Base-by-base conservation (phyloP, 2,888 invertebrate species). In the Argynnis bischoffii region DNA sequence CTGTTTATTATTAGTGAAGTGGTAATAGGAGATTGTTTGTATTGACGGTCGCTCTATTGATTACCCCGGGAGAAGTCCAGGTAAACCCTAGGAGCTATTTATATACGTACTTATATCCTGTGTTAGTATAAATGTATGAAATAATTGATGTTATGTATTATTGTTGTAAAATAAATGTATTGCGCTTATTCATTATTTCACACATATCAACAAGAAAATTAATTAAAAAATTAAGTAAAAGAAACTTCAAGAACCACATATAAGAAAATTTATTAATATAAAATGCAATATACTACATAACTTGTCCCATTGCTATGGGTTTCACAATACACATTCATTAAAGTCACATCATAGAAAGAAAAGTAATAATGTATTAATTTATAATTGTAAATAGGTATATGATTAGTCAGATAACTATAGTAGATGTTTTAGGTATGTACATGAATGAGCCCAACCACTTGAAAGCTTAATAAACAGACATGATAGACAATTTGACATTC, bases 181-280 rank as follows among this genome's bases (percentile, higher is more conserved):
- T 41, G 11, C 11, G 35, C 35, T 41, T 41, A 8, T 41, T 11
- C 35, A 41, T 41, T 41, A 11, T 41, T 41, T 41, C n/a, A n/a
- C n/a, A n/a, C n/a, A n/a, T n/a, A 41, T 41, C 8, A 41, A 11
- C 11, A 8, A 41, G 8, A 41, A 2, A 41, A 41, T 41, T 8
- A 2, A 8, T 8, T 35, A 8, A 11, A 35, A 41, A 41, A 11
- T 41, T 11, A 11, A 35, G 48, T 16, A 59, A 63, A 60, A 26
- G 48, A 70, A 71, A 69, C 67, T 21, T 55, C 61, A 51, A 67
- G 47, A 48, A 81, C 83, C 89, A 91, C 91, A 90, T 90, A 89
- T 89, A 89, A 91, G 89, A 90, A 90, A 88, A 80, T 90, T 84
- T 91, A 91, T 88, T 90, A 88, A 84, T 90, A 90, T 83, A 89